Percentiles rank a stretch among this genome's conserved stretches.
Conservation (phyloP, 1,140 invertebrate genomes). For the Kradibia gibbosae region DNA sequence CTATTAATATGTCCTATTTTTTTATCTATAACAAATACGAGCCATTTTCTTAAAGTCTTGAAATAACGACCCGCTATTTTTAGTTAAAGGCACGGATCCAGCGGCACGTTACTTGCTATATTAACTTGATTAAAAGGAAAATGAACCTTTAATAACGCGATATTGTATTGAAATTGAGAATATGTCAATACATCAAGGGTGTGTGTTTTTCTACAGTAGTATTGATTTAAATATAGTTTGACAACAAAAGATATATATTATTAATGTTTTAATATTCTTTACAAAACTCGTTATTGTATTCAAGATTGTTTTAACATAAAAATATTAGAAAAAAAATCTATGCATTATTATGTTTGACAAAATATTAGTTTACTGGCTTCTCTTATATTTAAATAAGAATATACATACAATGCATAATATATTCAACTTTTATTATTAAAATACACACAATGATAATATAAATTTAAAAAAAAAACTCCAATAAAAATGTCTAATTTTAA, state of each 20-base stretch:
- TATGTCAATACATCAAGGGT: not conserved
- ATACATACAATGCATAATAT: too few species aligned
- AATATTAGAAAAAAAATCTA: too few species aligned
- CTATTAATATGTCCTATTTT: not conserved
- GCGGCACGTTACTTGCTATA: not conserved
- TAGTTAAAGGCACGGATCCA: not conserved
- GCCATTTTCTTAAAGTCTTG: not conserved
- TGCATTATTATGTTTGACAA: too few species aligned
- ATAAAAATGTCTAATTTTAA: too few species aligned
- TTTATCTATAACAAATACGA: conserved; percentile 4
- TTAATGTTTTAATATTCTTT: not conserved
- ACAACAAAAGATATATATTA: too few species aligned
- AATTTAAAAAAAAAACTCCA: too few species aligned
- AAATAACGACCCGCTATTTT: not conserved
- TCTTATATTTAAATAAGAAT: too few species aligned
- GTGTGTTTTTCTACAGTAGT: not conserved
- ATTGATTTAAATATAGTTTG: not conserved
- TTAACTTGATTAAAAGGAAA: not conserved
- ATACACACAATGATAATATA: too few species aligned
- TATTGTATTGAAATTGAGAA: conserved; percentile 10
- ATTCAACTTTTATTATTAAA: too few species aligned
- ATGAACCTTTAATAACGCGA: not conserved
- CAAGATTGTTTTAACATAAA: not conserved
- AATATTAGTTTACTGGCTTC: too few species aligned
- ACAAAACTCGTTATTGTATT: not conserved